phyloP scores from a whole-genome alignment of 2,888 invertebrate genomes.

The Archips xylosteana region DNA sequence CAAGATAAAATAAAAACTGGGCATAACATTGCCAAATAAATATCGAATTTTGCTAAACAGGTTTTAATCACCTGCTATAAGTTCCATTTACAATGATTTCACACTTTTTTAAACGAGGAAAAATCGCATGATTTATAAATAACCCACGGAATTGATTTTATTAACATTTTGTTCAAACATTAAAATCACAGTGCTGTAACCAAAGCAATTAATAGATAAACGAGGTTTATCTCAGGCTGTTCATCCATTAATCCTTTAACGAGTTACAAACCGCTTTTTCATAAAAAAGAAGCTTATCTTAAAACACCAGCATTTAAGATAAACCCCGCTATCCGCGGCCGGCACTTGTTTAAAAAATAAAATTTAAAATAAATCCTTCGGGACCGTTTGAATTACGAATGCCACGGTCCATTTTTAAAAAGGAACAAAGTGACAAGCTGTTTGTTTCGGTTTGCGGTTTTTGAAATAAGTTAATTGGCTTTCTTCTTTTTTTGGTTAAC shows the following conservation, averaged over 20 bases:
- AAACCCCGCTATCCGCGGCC: constrained; percentile 63
- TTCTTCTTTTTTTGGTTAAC: constrained; percentile 26
- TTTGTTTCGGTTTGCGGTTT: constrained; percentile 38
- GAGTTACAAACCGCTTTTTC: constrained; percentile 31
- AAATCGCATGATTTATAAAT: neutral
- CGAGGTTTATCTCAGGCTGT: constrained; percentile 32
- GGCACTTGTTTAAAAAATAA: constrained; percentile 52
- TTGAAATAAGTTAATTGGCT: constrained; percentile 41
- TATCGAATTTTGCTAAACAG: neutral
- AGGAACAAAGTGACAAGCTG: constrained; percentile 37
- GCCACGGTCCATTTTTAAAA: constrained; percentile 32
- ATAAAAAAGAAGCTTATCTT: constrained; percentile 65
- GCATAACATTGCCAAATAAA: neutral
- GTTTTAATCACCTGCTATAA: neutral
- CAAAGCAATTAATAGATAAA: constrained; percentile 27
- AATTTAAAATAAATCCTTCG: constrained; percentile 45
- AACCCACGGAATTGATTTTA: neutral
- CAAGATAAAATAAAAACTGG: neutral
- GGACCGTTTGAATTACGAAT: constrained; percentile 37
- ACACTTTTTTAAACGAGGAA: neutral
- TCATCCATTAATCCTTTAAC: constrained; percentile 37
- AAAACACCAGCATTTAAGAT: constrained; percentile 70
- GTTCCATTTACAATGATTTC: neutral
- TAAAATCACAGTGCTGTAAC: constrained; percentile 6
- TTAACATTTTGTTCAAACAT: neutral